Percentiles rank a stretch among this genome's conserved stretches.
Conservation (phyloP, 2,113 vertebrate species). For the Argyrosomus japonicus region DNA sequence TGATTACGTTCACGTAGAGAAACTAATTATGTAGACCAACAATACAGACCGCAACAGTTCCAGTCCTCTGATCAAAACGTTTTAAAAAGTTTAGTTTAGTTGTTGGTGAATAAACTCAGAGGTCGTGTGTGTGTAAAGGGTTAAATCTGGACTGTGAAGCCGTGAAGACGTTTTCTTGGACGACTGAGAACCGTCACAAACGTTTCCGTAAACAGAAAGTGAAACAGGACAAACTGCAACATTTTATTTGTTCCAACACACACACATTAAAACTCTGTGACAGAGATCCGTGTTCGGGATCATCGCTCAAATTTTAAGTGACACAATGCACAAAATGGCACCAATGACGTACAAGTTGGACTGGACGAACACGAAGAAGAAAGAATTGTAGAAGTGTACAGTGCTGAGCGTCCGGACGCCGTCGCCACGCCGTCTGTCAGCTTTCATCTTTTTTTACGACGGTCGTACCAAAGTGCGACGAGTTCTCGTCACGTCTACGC, state of each 20-base stretch:
- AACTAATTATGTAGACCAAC: too few species aligned
- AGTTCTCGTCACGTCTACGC: background rate
- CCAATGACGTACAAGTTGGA: constrained; percentile 76
- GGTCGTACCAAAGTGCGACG: constrained; percentile 53
- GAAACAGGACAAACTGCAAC: constrained; percentile 56
- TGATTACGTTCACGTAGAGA: too few species aligned
- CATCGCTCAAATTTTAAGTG: constrained; percentile 75
- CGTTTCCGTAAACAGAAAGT: background rate
- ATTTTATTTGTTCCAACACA: constrained; percentile 76
- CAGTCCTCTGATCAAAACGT: too few species aligned
- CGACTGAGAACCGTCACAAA: too few species aligned
- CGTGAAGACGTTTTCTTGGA: too few species aligned
- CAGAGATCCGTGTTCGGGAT: constrained; percentile 48
- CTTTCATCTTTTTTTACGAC: constrained; percentile 11
- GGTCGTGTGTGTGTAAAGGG: too few species aligned
- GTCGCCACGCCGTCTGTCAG: constrained; percentile 28
- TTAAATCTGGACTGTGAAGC: too few species aligned
- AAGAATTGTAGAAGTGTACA: constrained; percentile 57
- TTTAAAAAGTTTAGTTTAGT: too few species aligned
- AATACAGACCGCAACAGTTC: too few species aligned
- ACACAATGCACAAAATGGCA: constrained; percentile 84
- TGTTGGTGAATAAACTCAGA: too few species aligned
- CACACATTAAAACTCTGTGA: constrained; percentile 80
- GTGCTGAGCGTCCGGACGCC: constrained; percentile 42
- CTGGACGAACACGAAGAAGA: constrained; percentile 74